Evolutionary conservation across 2,113 vertebrate species (phyloP).

Genomic region (Perca schrenkii): DNA sequence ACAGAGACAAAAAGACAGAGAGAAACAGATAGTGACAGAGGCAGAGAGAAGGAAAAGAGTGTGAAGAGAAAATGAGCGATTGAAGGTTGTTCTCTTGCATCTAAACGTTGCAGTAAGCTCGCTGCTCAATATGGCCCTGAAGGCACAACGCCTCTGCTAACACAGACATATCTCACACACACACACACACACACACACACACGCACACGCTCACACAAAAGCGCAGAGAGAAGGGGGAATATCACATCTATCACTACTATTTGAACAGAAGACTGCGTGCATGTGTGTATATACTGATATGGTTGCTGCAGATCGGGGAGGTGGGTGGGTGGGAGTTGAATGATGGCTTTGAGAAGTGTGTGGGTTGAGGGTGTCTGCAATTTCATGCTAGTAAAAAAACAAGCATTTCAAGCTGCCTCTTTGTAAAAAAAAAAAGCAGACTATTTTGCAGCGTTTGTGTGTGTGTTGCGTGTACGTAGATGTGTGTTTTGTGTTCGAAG

Average conservation of each 20-base stretch:
- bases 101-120: constrained; percentile 81
- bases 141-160: constrained; percentile 83
- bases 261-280: constrained; percentile 76
- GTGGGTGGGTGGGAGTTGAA: constrained; percentile 80
- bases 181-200: constrained; percentile 30
- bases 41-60: constrained; percentile 38
- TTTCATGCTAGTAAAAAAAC: constrained; percentile 71
- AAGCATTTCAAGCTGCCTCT: constrained; percentile 72
- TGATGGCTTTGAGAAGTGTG: constrained; percentile 83
- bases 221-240: constrained; percentile 49
- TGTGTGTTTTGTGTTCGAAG: constrained; percentile 27
- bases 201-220: constrained; percentile 30
- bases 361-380: constrained; percentile 84
- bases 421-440: constrained; percentile 53
- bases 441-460: constrained; percentile 11
- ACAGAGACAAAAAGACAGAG: constrained; percentile 25
- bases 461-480: constrained; percentile 26
- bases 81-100: constrained; percentile 78
- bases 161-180: constrained; percentile 66
- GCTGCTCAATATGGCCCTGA: constrained; percentile 81
- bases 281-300: constrained; percentile 78
- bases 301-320: constrained; percentile 78
- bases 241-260: constrained; percentile 80
- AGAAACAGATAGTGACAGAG: not conserved
- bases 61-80: constrained; percentile 62